A percentile compares a stretch with the other conserved stretches of the same genome.
phyloP scores from a whole-genome alignment of 2,113 vertebrate species.

The Anthoscopus minutus region DNA sequence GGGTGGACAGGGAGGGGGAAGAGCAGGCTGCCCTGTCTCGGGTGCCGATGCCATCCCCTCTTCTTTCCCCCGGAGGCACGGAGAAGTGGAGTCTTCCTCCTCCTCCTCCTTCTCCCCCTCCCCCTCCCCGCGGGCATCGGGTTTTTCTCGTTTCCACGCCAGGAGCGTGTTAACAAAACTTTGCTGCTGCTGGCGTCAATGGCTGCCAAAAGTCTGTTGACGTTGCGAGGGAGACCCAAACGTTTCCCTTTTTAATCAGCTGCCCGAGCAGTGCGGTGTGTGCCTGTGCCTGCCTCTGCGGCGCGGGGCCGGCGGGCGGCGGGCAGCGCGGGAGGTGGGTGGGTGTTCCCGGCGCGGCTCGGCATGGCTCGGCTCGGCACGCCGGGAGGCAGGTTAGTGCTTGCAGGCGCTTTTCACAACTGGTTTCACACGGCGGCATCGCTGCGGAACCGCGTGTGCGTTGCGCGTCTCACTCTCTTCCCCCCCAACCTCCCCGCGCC shows the following conservation, averaged over 20 bases:
- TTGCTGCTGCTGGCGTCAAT: conserved; percentile 45
- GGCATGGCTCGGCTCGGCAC: background rate
- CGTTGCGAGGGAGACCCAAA: conserved; percentile 50
- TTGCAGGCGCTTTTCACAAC: conserved; percentile 47
- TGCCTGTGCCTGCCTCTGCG: background rate
- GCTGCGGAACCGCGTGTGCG: background rate
- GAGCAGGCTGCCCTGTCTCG: background rate
- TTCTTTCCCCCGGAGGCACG: background rate
- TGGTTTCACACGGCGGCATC: conserved; percentile 52
- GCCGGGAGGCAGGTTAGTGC: conserved; percentile 55
- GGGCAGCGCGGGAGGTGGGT: background rate
- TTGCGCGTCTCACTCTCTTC: background rate
- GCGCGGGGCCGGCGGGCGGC: background rate
- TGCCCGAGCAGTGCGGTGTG: background rate
- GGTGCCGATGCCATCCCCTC: background rate
- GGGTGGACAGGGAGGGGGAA: background rate
- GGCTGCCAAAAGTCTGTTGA: conserved; percentile 45
- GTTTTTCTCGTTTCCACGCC: conserved; percentile 44
- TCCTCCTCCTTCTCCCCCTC: background rate
- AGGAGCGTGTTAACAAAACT: conserved; percentile 26
- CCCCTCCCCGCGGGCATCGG: conserved; percentile 6
- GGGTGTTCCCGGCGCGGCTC: background rate
- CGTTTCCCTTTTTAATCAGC: conserved; percentile 27
- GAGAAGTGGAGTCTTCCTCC: background rate
- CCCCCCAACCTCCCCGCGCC: background rate